Conservation (phyloP, 2,113 vertebrate species). For the Pedetes capensis region DNA sequence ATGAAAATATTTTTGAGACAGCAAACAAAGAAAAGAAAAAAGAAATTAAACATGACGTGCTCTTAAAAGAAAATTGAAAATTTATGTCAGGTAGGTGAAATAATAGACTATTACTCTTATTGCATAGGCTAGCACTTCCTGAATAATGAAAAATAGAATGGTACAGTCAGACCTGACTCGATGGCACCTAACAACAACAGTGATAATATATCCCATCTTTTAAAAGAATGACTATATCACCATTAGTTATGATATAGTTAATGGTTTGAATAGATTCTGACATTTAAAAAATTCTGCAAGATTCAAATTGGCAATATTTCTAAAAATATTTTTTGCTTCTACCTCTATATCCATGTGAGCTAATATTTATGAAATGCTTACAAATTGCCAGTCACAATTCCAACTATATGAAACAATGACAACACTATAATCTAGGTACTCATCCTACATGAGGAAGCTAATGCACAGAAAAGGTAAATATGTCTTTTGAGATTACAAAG, state of each 20-base stretch:
- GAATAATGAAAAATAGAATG: neutral
- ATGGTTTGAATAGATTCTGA: neutral
- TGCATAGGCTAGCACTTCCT: neutral
- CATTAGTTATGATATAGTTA: neutral
- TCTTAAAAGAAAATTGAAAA: too few relatives aligned
- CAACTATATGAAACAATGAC: neutral
- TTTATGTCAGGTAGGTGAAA: too few relatives aligned
- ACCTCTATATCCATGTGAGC: neutral
- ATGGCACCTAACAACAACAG: too few relatives aligned
- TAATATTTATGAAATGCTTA: slow-evolving; percentile 2
- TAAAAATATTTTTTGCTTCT: neutral
- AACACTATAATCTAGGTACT: neutral
- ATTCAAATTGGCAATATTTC: neutral
- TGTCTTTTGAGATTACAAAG: too few relatives aligned
- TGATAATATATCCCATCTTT: neutral
- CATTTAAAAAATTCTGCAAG: neutral
- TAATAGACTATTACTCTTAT: too few relatives aligned
- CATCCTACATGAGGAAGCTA: neutral
- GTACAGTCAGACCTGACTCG: too few relatives aligned
- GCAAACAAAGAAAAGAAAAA: neutral
- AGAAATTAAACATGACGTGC: too few relatives aligned
- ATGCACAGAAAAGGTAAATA: neutral
- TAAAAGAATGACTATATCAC: neutral
- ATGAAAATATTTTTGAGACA: too few relatives aligned
- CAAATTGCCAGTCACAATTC: neutral